Conservation (phyloP, 2,113 vertebrate genomes). For the Tangachromis dhanisi region DNA sequence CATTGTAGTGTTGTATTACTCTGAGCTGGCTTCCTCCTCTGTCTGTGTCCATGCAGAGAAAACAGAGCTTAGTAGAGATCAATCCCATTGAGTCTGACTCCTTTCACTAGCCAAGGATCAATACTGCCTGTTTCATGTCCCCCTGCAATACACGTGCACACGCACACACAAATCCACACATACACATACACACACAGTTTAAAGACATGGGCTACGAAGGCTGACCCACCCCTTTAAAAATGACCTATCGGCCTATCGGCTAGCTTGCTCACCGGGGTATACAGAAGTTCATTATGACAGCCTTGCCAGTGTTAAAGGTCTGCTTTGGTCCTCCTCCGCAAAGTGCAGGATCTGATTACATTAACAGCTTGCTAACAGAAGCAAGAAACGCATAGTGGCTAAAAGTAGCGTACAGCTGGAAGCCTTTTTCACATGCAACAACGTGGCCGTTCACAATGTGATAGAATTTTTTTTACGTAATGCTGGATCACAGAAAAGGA, state of each 20-base stretch:
- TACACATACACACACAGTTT: background rate
- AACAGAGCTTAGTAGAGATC: constrained; percentile 67
- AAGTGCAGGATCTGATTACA: constrained; percentile 38
- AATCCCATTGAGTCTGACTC: constrained; percentile 64
- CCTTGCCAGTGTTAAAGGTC: constrained; percentile 50
- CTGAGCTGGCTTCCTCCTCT: constrained; percentile 12
- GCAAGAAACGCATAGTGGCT: background rate
- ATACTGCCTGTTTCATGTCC: constrained; percentile 64
- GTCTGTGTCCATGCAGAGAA: constrained; percentile 60
- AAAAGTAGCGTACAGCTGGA: background rate
- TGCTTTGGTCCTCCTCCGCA: constrained; percentile 30
- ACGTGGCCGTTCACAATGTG: background rate
- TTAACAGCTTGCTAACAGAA: background rate
- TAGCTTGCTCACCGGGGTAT: constrained; percentile 47
- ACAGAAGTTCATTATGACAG: constrained; percentile 66
- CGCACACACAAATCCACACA: background rate
- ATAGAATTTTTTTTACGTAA: background rate
- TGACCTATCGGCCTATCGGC: constrained; percentile 65
- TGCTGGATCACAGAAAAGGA: background rate
- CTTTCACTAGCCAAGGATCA: constrained; percentile 61
- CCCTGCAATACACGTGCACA: constrained; percentile 20
- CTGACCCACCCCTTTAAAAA: constrained; percentile 44
- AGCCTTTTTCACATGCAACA: background rate
- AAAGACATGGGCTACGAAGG: constrained; percentile 46
- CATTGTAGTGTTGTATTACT: background rate